These are phyloP conservation scores for Mallotus villosus DNA, from an alignment of 2,797 vertebrate genomes.

Conservation along the genomic window DNA sequence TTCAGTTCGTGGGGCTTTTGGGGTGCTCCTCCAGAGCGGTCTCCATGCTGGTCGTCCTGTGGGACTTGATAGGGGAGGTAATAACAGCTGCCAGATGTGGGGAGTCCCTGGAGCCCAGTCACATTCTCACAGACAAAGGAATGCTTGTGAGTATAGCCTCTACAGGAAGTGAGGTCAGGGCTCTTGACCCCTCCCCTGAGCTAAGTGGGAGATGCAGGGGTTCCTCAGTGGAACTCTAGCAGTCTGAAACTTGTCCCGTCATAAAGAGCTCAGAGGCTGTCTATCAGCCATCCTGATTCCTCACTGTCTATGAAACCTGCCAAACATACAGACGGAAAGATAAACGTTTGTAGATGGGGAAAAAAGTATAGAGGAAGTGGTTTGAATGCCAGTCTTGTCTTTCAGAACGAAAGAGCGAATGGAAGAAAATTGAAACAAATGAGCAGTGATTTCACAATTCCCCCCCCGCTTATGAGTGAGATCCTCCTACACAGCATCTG, in stretches of 20 bases:
- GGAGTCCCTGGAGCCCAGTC: constrained; percentile 69
- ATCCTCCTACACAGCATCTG: constrained; percentile 44
- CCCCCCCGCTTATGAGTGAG: constrained; percentile 25
- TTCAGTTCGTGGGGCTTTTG: constrained; percentile 51
- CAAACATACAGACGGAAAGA: constrained; percentile 11
- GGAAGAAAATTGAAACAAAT: constrained; percentile 10
- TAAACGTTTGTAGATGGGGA: background rate
- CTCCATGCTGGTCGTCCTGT: constrained; percentile 37
- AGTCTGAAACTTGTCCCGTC: constrained; percentile 54
- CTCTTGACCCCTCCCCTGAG: constrained; percentile 72
- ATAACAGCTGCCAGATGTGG: constrained; percentile 84
- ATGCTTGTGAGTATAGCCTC: constrained; percentile 77
- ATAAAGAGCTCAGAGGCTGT: constrained; percentile 61
- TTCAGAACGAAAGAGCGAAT: background rate
- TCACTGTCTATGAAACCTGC: constrained; percentile 28
- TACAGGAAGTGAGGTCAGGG: constrained; percentile 82
- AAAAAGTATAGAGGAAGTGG: background rate
- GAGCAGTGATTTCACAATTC: constrained; percentile 21
- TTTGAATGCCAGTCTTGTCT: background rate
- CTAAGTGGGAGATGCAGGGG: constrained; percentile 56
- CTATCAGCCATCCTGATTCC: constrained; percentile 36
- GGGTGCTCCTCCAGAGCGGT: constrained; percentile 47
- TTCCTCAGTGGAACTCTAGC: constrained; percentile 33
- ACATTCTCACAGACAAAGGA: constrained; percentile 85
- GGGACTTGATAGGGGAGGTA: constrained; percentile 44